Evolutionary conservation across 1,140 invertebrate genomes (phyloP), one percentile per base, ranked within the genome.

Genomic region (Aphaenogaster floridana): DNA sequence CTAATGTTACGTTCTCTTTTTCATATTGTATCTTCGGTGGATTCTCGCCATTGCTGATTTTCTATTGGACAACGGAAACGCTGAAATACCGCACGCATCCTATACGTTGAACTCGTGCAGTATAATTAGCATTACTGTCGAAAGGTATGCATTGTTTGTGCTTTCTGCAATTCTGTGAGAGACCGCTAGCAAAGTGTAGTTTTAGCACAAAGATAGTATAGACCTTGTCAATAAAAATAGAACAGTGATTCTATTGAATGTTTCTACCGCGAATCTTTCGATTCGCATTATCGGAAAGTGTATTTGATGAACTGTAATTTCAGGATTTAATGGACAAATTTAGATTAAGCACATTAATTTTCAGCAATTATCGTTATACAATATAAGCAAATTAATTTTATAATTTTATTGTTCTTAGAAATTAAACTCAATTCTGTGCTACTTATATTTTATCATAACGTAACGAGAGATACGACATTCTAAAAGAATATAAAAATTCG

Each of bases 131-230:
- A 9, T 50, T 76, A 63, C 28, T 39, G 9, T 63, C 36, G 15
- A 91, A 89, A 91, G 90, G 90, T 91, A 91, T 52, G 90, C 90
- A 91, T 89, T 52, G 79, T 39, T 84, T 84, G 68, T 50, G 84
- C 48, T 71, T 59, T 61, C 52, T 80, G 9, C 76, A 69, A 48
- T 86, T 76, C 28, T 88, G 86, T n/a, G 54, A 90, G 13, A 77
- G 3, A 52, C 5, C 45, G 54, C 8, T 74, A 34, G 54, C 17
- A 86, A 72, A 28, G 0, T 28, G n/a, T 42, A 45, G 39, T 45
- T 36, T 36, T 79, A 86, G 36, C 15, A 28, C 0, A 21, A 36
- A 39, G 11, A 79, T 9, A 48, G 42, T 48, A 61, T 84, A 84
- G 52, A 63, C 36, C 69, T 84, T 76, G 80, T 76, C 52, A 61